These are phyloP conservation scores for Parapristionchus giblindavisi DNA, from an alignment of 2,888 invertebrate genomes.

Conservation along the genomic window DNA sequence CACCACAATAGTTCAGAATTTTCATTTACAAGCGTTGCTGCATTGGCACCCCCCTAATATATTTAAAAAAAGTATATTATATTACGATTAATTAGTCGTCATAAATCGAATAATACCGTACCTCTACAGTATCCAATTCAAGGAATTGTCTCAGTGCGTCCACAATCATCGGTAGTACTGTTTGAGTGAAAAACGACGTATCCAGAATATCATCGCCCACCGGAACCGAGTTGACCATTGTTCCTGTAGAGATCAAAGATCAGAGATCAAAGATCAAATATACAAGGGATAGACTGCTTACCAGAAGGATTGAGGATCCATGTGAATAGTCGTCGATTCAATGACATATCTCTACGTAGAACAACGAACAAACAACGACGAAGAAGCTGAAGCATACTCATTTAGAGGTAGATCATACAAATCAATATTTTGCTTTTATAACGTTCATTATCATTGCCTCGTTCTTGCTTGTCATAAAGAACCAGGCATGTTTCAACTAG, in stretches of 20 bases:
- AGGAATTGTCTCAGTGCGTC: constrained; percentile 46
- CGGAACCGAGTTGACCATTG: constrained; percentile 32
- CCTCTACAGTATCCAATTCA: constrained; percentile 28
- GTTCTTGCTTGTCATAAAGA: too few species aligned
- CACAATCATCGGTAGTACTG: constrained; percentile 48
- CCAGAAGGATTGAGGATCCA: constrained; percentile 76
- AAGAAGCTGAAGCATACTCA: constrained; percentile 54
- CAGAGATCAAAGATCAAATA: too few species aligned
- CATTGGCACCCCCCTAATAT: too few species aligned
- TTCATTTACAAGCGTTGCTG: too few species aligned
- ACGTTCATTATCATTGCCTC: too few species aligned
- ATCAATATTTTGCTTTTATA: too few species aligned
- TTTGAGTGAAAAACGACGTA: constrained; percentile 50
- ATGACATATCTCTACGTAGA: constrained; percentile 85
- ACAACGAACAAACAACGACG: constrained; percentile 75
- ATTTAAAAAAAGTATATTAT: too few species aligned
- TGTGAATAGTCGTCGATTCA: constrained; percentile 84
- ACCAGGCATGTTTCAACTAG: too few species aligned
- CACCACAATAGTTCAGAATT: too few species aligned
- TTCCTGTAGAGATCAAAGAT: too few species aligned
- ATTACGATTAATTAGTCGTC: too few species aligned
- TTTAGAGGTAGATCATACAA: too few species aligned
- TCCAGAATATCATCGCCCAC: constrained; percentile 52
- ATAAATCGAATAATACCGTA: constrained; percentile 9
- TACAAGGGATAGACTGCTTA: constrained; percentile 2